Conservation (phyloP, 2,113 vertebrate genomes). For the Uria lomvia region DNA sequence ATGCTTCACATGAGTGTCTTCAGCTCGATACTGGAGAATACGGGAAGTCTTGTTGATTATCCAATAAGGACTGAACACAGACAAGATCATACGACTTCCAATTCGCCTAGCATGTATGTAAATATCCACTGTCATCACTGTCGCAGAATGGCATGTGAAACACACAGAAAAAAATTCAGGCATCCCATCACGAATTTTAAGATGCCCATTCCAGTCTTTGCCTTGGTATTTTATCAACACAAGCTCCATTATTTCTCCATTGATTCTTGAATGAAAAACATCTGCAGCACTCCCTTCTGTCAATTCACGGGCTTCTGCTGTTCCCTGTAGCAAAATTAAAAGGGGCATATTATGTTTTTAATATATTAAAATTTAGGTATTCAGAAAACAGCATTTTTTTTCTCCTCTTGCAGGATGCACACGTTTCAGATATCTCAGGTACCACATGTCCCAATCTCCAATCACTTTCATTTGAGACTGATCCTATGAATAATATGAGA, state of each 20-base stretch:
- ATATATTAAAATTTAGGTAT: not conserved
- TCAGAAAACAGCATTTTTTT: not conserved
- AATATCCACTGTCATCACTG: constrained; percentile 75
- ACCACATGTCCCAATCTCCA: not conserved
- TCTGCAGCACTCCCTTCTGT: constrained; percentile 83
- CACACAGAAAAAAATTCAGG: constrained; percentile 83
- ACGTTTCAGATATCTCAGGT: not conserved
- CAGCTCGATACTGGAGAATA: constrained; percentile 90
- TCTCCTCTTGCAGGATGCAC: not conserved
- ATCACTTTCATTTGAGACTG: not conserved
- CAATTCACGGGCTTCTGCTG: constrained; percentile 81
- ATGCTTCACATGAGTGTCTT: constrained; percentile 88
- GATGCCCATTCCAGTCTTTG: constrained; percentile 85
- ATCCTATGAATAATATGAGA: not conserved
- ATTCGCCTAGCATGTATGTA: constrained; percentile 73
- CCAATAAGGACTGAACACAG: constrained; percentile 94
- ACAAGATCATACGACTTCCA: constrained; percentile 74
- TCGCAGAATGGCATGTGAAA: constrained; percentile 74
- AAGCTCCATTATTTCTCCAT: constrained; percentile 86
- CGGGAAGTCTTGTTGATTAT: constrained; percentile 95
- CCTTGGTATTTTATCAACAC: constrained; percentile 89
- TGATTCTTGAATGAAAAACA: constrained; percentile 82
- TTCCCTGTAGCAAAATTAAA: constrained; percentile 72
- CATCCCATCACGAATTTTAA: constrained; percentile 74
- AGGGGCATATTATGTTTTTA: not conserved